phyloP scores from a whole-genome alignment of 2,888 invertebrate species.

The Epistrophe grossulariae region DNA sequence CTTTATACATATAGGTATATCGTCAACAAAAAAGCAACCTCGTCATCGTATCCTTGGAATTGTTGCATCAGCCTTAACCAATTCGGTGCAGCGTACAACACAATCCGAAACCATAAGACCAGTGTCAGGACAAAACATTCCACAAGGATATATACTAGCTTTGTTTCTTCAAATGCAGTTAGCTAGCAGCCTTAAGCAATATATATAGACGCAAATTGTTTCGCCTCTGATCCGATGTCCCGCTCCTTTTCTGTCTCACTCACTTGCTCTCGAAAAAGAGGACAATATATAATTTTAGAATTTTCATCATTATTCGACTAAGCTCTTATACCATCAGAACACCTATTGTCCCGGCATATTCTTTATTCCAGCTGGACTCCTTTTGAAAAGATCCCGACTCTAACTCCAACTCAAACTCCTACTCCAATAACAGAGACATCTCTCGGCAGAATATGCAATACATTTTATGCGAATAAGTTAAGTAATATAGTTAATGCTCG shows the following conservation, averaged over 20 bases:
- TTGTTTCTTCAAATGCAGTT: slow-evolving; percentile 20
- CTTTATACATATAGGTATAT: no score
- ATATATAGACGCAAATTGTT: slow-evolving; percentile 2
- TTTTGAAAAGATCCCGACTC: background rate
- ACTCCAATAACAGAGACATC: background rate
- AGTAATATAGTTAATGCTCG: slow-evolving; percentile 67
- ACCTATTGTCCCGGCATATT: slow-evolving; percentile 51
- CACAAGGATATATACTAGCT: slow-evolving; percentile 43
- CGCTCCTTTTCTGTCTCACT: background rate
- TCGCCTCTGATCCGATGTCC: background rate
- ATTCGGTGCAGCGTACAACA: slow-evolving; percentile 9
- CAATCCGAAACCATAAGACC: slow-evolving; percentile 11
- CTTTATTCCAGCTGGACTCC: slow-evolving; percentile 16
- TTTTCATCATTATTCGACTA: slow-evolving; percentile 42
- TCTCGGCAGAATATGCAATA: slow-evolving; percentile 47
- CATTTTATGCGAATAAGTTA: slow-evolving; percentile 65
- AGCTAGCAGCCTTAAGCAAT: slow-evolving; percentile 12
- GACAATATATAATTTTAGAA: slow-evolving; percentile 35
- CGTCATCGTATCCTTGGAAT: slow-evolving; percentile 11
- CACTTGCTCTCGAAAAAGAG: background rate
- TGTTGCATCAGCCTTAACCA: slow-evolving; percentile 18
- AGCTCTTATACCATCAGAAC: slow-evolving; percentile 28
- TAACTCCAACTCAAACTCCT: background rate
- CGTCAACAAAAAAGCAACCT: slow-evolving; percentile 6
- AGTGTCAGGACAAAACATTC: slow-evolving; percentile 39